phyloP scores from a whole-genome alignment of 2,113 vertebrate species.

The Mormyrus iriodes region DNA sequence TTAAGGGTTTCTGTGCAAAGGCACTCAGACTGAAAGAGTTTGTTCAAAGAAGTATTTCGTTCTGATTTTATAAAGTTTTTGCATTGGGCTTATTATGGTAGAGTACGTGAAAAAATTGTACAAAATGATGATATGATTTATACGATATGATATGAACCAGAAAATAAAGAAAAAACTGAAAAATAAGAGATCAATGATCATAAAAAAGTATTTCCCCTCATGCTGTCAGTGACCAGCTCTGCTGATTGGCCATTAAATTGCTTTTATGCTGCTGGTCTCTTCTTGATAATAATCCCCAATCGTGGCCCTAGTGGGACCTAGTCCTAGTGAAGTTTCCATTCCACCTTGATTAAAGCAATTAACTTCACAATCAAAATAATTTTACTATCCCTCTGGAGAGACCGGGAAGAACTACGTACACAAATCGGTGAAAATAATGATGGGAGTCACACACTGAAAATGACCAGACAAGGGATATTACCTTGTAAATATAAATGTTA shows the following conservation, averaged over 20 bases:
- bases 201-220: background rate
- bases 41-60: background rate
- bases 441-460: background rate
- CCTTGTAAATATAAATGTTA: background rate
- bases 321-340: background rate
- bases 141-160: background rate
- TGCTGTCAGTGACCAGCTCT: background rate
- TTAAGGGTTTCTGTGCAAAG: background rate
- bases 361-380: background rate
- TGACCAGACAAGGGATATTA: background rate
- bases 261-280: background rate
- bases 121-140: background rate
- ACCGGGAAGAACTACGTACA: background rate
- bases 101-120: background rate
- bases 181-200: background rate
- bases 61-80: background rate
- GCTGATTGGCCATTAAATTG: background rate
- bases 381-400: background rate
- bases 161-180: background rate
- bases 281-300: background rate
- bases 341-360: background rate
- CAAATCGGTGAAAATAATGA: background rate
- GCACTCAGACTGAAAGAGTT: background rate
- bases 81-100: background rate
- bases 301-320: background rate